Evolutionary conservation across 2,113 vertebrate genomes (phyloP).

Genomic region (Bubo bubo): DNA sequence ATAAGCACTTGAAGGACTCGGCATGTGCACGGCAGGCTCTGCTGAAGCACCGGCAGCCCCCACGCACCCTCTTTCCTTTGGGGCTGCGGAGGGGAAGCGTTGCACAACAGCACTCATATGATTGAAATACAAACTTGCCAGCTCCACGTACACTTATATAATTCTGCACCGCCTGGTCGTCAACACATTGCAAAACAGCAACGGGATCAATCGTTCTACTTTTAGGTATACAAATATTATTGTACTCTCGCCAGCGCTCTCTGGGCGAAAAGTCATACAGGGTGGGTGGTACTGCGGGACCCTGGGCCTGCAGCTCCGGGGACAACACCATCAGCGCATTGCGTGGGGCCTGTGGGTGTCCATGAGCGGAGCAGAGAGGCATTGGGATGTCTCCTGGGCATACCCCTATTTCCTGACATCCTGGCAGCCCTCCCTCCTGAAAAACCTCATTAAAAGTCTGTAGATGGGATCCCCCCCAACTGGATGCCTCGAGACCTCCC

Average conservation of each 20-base stretch:
- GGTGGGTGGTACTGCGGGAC: not conserved
- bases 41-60: not conserved
- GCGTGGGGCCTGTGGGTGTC: accelerated
- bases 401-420: not conserved
- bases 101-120: slow-evolving; percentile 37
- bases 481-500: not conserved
- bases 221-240: slow-evolving; percentile 33
- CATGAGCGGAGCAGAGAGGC: not conserved
- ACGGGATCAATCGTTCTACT: slow-evolving; percentile 8
- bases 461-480: not conserved
- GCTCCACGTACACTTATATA: slow-evolving; percentile 18
- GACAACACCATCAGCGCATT: accelerated
- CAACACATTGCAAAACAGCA: slow-evolving; percentile 45
- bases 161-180: not conserved
- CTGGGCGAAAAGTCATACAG: not conserved
- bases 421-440: not conserved
- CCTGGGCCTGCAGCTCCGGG: accelerated
- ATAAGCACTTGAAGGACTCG: not conserved
- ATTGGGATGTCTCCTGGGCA: not conserved
- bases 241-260: not conserved
- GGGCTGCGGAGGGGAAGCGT: not conserved
- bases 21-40: accelerated
- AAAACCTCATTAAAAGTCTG: not conserved
- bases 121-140: not conserved
- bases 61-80: not conserved